Evolutionary conservation across 2,113 vertebrate genomes (phyloP), one percentile per base, ranked within the genome.

Genomic region (Drymodes brunneopygia): DNA sequence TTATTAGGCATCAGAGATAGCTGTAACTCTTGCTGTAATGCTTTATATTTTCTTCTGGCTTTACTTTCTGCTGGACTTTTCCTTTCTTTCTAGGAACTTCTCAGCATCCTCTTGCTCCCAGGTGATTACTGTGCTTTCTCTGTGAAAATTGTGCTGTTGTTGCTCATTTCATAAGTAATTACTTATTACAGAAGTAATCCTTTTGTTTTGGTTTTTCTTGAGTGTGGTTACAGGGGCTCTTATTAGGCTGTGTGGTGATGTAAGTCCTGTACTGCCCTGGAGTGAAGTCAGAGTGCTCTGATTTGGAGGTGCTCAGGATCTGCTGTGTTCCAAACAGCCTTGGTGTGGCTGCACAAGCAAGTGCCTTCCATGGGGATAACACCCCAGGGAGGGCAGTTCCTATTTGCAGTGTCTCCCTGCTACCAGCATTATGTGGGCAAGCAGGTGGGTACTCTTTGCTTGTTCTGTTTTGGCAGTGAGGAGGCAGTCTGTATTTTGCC

Each of bases 271-370:
- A 12, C 11, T 67, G 22, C 31, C 56, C 14, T 47, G 9, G 36
- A 4, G 64, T 66, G 50, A 60, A 51, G 50, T 40, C 0, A 0
- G 11, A 64, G 28, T 1, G 0, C 47, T 33, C n/a, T 27, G 69
- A 12, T 66, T 62, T 56, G 57, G 29, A 36, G 27, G 69, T 7
- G 29, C 21, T 69, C 71, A 53, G 48, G 36, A 56, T 80, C 22
- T 61, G 36, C 28, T 3, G 1, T 38, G 19, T 24, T 88, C 48
- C 15, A 1, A 36, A 10, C 5, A 48, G 29, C 12, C 35, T n/a
- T 66, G 57, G 27, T 47, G 29, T 42, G 53, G 29, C 57, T 80
- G n/a, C 44, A 51, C 11, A 29, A 58, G 61, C 13, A 84, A 35
- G 44, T 27, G 23, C 15, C 25, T 79, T 25, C 66, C 3, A 0